Evolutionary conservation across 2,797 vertebrate species (phyloP).

Genomic region (Chlorospingus flavigularis): DNA sequence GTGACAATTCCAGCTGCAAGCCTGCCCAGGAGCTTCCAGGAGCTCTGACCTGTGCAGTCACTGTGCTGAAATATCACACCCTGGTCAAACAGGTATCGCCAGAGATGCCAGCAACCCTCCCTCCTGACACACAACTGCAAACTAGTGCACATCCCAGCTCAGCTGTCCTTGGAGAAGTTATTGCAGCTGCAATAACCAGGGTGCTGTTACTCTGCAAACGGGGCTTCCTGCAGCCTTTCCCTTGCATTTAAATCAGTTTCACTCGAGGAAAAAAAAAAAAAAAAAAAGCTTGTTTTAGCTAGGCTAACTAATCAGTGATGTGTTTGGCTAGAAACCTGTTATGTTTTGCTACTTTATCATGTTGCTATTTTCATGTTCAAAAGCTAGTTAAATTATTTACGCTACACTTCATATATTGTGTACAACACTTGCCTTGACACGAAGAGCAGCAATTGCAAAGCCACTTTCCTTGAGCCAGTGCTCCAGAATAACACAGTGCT

Average conservation of each 20-base stretch:
- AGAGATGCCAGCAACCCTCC: not conserved
- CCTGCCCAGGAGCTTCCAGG: not conserved
- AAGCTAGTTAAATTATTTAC: constrained; percentile 65
- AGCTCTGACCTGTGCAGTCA: not conserved
- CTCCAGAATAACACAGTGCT: not conserved
- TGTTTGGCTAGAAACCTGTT: constrained; percentile 45
- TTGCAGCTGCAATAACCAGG: not conserved
- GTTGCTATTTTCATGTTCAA: constrained; percentile 59
- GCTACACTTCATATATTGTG: constrained; percentile 52
- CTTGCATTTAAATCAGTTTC: not conserved
- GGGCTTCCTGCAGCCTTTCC: not conserved
- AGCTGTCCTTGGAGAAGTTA: not conserved
- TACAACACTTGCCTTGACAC: constrained; percentile 51
- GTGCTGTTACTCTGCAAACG: not conserved
- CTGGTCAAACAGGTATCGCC: not conserved
- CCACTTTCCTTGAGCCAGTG: not conserved
- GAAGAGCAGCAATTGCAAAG: constrained; percentile 15
- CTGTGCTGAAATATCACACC: fast-evolving
- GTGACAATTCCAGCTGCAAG: not conserved
- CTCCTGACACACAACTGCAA: not conserved
- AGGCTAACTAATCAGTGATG: constrained; percentile 8
- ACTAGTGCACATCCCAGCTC: not conserved
- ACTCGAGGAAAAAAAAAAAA: not conserved
- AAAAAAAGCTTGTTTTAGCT: not conserved
- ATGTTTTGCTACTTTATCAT: constrained; percentile 48